Evolutionary conservation across 2,113 vertebrate genomes (phyloP).

Genomic region (Corydoras sp.): DNA sequence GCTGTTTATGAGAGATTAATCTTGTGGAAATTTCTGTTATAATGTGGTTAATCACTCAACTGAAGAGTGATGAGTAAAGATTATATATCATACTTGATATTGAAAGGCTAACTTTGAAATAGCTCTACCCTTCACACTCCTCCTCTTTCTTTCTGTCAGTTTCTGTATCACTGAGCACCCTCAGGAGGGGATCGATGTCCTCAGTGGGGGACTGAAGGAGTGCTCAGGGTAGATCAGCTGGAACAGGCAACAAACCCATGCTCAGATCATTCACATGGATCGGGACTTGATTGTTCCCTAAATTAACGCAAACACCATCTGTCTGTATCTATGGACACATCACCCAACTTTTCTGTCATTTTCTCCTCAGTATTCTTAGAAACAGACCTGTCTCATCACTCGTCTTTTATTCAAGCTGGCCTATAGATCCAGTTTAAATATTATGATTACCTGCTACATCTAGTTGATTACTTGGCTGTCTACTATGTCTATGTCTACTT

Average conservation of each 20-base stretch:
- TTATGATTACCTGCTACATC: neutral
- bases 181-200: conserved; percentile 29
- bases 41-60: neutral
- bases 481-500: neutral
- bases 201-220: conserved; percentile 28
- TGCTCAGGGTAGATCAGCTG: conserved; percentile 36
- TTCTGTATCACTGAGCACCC: conserved; percentile 22
- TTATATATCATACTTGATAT: conserved; percentile 1
- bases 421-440: conserved; percentile 1
- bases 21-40: neutral
- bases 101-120: conserved; percentile 5
- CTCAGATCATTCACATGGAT: conserved; percentile 35
- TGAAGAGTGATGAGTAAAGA: neutral
- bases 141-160: conserved; percentile 14
- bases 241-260: conserved; percentile 20
- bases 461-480: neutral
- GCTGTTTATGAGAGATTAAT: neutral
- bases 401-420: neutral
- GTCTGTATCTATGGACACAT: neutral
- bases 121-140: conserved; percentile 1
- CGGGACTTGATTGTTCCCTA: conserved; percentile 15
- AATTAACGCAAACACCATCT: conserved; percentile 13
- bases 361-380: neutral
- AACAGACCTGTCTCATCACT: neutral
- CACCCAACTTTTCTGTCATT: neutral